Base-by-base conservation (phyloP, 2,113 vertebrate species). In the Chaenocephalus aceratus region DNA sequence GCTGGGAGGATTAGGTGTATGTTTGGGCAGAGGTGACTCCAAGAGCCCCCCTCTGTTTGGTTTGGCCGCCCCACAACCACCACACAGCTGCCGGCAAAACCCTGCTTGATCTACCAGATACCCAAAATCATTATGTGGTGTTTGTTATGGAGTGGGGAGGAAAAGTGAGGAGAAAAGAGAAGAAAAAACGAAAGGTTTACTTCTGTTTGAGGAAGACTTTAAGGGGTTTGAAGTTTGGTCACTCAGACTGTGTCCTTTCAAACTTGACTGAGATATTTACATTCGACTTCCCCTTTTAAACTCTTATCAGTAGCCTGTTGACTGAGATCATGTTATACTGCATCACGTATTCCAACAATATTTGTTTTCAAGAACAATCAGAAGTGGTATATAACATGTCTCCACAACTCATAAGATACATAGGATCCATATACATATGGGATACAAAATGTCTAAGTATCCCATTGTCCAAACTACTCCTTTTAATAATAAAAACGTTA, bases 11-110 rank as follows among this genome's bases (percentile, higher is more conserved):
- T 93, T 93, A 93, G 86, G 85, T 90, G 89, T 88, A 73, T 93
- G 92, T 95, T 94, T 91, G 88, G 93, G 84, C 87, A 91, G 84
- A 90, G 86, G 91, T 87, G 91, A 90, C 88, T 93, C 58, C 77
- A 71, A 83, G 84, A 92, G 77, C 88, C 75, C 86, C 80, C 77
- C 87, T 79, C 68, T 94, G 88, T 94, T 94, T 92, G 66, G 86
- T 83, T 94, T 95, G 94, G 92, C 89, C 79, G 23, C 59, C 73
- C 83, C 30, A 30, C 85, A 71, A 75, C 76, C 78, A 60, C 80
- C 75, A 68, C 91, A 86, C 87, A 92, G 89, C 89, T 89, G 84
- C 87, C 60, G 82, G 83, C 91, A 81, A 86, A 89, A 81, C 72
- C 85, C 83, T 0, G 64, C 86, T 85, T 82, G 82, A 91, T 91